These are phyloP conservation scores for Itoplectis maculator DNA, from an alignment of 2,888 invertebrate genomes.

Conservation along the genomic window DNA sequence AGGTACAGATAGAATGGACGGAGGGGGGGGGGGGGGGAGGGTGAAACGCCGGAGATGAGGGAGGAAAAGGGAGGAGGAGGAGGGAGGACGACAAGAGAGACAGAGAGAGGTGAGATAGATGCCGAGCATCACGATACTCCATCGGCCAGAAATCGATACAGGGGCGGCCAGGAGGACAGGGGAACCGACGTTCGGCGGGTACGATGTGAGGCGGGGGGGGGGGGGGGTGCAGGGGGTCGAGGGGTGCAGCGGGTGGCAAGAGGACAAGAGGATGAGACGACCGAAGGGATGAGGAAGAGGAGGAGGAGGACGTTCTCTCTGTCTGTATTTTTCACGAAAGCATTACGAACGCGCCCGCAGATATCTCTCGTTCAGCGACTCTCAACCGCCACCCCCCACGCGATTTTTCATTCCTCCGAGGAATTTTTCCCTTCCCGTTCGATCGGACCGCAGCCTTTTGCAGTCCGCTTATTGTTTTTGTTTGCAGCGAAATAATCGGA, in stretches of 20 bases:
- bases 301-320: slow-evolving; percentile 65
- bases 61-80: slow-evolving; percentile 32
- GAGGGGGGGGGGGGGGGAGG: slow-evolving; percentile 9
- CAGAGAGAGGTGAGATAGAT: slow-evolving; percentile 44
- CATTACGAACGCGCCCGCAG: slow-evolving; percentile 77
- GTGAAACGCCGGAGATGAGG: slow-evolving; percentile 43
- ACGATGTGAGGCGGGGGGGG: slow-evolving; percentile 44
- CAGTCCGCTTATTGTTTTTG: slow-evolving; percentile 7
- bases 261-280: slow-evolving; percentile 33
- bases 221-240: no score
- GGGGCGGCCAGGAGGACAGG: slow-evolving; percentile 72
- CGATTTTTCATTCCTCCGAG: slow-evolving; percentile 46
- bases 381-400: slow-evolving; percentile 66
- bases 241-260: slow-evolving; percentile 18
- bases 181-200: slow-evolving; percentile 64
- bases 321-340: slow-evolving; percentile 80
- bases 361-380: slow-evolving; percentile 71
- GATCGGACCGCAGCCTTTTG: not conserved
- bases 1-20: slow-evolving; percentile 20
- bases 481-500: not conserved
- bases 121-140: slow-evolving; percentile 76
- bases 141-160: slow-evolving; percentile 81
- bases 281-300: slow-evolving; percentile 42
- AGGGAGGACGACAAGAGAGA: slow-evolving; percentile 30
- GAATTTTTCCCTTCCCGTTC: slow-evolving; percentile 2